Evolutionary conservation across 2,797 vertebrate genomes (phyloP).

Genomic region (Orestias chungarensis): DNA sequence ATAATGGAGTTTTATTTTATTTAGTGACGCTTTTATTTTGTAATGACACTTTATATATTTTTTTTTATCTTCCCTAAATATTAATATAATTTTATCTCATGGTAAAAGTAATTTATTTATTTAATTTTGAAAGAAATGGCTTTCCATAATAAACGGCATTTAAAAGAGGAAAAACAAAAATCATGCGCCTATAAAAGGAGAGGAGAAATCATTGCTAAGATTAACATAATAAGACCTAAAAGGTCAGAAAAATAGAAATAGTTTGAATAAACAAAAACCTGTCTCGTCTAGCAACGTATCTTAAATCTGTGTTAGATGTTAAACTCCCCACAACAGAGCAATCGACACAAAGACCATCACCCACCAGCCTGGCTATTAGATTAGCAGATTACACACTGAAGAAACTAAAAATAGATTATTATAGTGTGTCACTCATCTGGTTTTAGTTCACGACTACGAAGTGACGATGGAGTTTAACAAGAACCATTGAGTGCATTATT

Average conservation of each 20-base stretch:
- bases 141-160: slow-evolving; percentile 32
- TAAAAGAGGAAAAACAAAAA: slow-evolving; percentile 6
- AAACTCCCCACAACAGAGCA: slow-evolving; percentile 49
- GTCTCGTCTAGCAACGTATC: background rate
- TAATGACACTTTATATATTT: no score
- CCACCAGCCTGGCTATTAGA: no score
- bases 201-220: slow-evolving; percentile 8
- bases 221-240: slow-evolving; percentile 8
- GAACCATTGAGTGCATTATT: slow-evolving; percentile 22
- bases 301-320: slow-evolving; percentile 45
- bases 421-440: slow-evolving; percentile 30
- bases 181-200: slow-evolving; percentile 28
- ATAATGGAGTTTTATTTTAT: no score
- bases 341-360: background rate
- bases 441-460: slow-evolving; percentile 45
- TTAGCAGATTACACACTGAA: no score
- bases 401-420: no score
- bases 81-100: no score
- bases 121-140: no score
- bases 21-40: no score
- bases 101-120: no score
- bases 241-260: background rate
- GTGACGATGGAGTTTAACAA: slow-evolving; percentile 6
- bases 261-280: slow-evolving; percentile 18
- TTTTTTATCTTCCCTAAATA: no score